A percentile compares a stretch with the other conserved stretches of the same genome.
These are phyloP conservation scores for Acheta domesticus DNA, from an alignment of 2,888 invertebrate genomes.

Conservation along the genomic window DNA sequence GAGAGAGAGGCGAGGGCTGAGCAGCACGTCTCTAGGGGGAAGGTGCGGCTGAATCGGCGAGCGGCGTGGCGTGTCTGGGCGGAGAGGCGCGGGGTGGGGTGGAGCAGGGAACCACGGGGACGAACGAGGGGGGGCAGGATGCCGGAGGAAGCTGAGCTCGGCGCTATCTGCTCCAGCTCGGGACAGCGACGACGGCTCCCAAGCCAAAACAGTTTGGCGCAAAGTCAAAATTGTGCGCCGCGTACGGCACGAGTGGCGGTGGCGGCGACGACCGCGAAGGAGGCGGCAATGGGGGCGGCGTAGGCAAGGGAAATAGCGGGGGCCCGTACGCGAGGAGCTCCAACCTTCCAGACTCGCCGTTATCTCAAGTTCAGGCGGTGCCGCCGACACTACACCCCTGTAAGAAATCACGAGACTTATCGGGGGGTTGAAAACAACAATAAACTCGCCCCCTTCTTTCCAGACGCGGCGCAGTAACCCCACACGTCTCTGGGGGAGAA, in stretches of 20 bases:
- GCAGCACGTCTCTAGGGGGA: too few species aligned
- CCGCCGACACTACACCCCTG: slow-evolving; percentile 10
- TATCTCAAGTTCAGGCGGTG: not conserved
- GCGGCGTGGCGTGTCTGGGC: too few species aligned
- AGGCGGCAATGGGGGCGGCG: too few species aligned
- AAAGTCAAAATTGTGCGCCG: slow-evolving; percentile 18
- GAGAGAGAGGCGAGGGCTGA: too few species aligned
- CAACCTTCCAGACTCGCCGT: not conserved
- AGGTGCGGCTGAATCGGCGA: too few species aligned
- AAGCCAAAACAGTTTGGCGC: slow-evolving; percentile 18
- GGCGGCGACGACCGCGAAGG: too few species aligned
- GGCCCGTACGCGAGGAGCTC: not conserved
- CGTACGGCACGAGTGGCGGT: not conserved
- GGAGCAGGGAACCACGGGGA: not conserved
- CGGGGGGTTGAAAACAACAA: slow-evolving; percentile 18
- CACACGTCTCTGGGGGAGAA: not conserved
- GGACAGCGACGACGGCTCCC: slow-evolving; percentile 1
- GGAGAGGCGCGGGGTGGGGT: not conserved
- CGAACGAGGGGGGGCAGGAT: not conserved
- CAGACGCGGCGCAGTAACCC: not conserved
- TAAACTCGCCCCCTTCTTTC: slow-evolving; percentile 18
- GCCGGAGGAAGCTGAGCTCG: slow-evolving; percentile 1
- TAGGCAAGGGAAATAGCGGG: too few species aligned
- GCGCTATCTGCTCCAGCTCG: not conserved
- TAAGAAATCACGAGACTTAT: slow-evolving; percentile 18